A percentile compares a stretch with the other conserved stretches of the same genome.
phyloP scores from a whole-genome alignment of 2,113 vertebrate genomes.

The Microcebus jonahi region DNA sequence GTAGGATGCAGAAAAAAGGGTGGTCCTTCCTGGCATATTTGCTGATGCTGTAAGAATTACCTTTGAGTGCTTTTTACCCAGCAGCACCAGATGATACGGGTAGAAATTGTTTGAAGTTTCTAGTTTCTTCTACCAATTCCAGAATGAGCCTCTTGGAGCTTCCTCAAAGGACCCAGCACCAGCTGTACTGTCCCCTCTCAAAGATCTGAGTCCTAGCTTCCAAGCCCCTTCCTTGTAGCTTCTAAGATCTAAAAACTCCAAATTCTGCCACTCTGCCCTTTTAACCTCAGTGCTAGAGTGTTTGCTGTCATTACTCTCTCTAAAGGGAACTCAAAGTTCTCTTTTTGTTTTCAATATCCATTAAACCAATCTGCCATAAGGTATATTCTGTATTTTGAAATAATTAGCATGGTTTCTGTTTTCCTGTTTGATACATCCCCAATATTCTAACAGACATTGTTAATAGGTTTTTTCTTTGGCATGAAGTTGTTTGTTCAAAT shows the following conservation, averaged over 20 bases:
- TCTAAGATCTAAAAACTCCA: not conserved
- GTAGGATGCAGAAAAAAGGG: not conserved
- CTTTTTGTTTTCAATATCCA: not conserved
- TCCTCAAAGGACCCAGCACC: not conserved
- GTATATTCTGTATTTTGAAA: not conserved
- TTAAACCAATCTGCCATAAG: not conserved
- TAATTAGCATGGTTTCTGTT: not conserved
- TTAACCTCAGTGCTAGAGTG: not conserved
- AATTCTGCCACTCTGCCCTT: not conserved
- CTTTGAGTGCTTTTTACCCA: not conserved
- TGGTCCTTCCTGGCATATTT: not conserved
- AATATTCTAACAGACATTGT: not conserved
- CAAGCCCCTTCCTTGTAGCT: not conserved
- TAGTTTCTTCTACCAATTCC: not conserved
- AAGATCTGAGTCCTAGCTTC: not conserved
- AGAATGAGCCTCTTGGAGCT: fast-evolving
- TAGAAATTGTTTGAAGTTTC: not conserved
- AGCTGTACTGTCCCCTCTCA: fast-evolving
- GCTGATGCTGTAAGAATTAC: not conserved
- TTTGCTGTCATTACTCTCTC: not conserved
- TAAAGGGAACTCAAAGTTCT: not conserved
- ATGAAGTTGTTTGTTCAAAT: not conserved
- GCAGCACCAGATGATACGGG: not conserved
- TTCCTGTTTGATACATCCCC: not conserved
- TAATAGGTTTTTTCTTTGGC: not conserved